A percentile compares a stretch with the other conserved stretches of the same genome.
Evolutionary conservation across 2,797 vertebrate genomes (phyloP).

Genomic region (Enteromius radiatus): DNA sequence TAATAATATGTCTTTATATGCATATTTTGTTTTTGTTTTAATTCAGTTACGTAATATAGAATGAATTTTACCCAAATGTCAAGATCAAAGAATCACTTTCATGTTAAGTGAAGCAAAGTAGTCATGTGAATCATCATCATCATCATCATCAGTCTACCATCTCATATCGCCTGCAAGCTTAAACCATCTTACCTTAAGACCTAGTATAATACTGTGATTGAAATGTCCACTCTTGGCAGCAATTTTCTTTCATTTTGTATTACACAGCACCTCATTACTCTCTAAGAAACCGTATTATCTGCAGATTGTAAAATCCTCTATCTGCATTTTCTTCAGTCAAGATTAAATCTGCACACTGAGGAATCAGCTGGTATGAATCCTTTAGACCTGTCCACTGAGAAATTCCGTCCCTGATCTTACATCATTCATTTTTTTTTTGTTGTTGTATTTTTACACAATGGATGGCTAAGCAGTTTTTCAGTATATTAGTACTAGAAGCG

Average conservation of each 20-base stretch:
- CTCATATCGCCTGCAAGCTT: background rate
- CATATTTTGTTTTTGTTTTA: background rate
- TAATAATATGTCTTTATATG: background rate
- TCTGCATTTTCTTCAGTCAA: conserved; percentile 37
- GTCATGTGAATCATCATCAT: background rate
- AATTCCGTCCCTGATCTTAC: background rate
- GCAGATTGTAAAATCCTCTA: conserved; percentile 19
- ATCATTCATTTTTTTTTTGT: background rate
- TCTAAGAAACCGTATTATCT: conserved; percentile 42
- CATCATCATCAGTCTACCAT: background rate
- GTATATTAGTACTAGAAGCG: background rate
- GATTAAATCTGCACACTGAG: conserved; percentile 45
- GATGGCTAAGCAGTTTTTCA: background rate
- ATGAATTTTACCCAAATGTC: background rate
- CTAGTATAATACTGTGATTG: conserved; percentile 29
- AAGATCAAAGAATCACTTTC: background rate
- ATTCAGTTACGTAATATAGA: background rate
- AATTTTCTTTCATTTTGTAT: conserved; percentile 18
- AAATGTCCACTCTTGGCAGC: conserved; percentile 36
- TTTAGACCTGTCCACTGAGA: conserved; percentile 28
- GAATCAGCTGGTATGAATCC: conserved; percentile 54
- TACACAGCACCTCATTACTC: conserved; percentile 29
- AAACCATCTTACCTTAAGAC: conserved; percentile 1
- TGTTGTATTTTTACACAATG: background rate
- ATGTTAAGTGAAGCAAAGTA: background rate